These are phyloP conservation scores for Syrmaticus mikado DNA, from an alignment of 2,113 vertebrate genomes.

Conservation along the genomic window DNA sequence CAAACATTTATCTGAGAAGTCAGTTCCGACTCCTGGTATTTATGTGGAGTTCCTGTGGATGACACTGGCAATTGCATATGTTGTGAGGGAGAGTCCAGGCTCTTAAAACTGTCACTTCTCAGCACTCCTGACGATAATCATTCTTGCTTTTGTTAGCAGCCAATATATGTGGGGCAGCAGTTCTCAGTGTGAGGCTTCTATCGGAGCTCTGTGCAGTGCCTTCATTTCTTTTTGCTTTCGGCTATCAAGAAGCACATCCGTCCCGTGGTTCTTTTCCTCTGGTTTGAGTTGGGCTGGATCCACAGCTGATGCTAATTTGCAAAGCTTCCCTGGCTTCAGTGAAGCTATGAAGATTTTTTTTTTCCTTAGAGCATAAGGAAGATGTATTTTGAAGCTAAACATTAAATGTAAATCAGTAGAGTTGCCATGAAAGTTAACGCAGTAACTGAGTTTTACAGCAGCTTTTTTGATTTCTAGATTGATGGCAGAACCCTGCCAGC, in stretches of 20 bases:
- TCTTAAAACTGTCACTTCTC: constrained; percentile 48
- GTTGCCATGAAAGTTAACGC: not conserved
- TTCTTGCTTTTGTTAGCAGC: constrained; percentile 14
- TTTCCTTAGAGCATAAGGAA: not conserved
- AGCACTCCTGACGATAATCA: not conserved
- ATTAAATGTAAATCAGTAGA: not conserved
- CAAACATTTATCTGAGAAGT: constrained; percentile 55
- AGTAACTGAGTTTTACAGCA: not conserved
- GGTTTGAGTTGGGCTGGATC: not conserved
- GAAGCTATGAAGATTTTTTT: not conserved
- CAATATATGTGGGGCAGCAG: not conserved
- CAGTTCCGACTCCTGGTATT: constrained; percentile 38
- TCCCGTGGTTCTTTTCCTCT: not conserved
- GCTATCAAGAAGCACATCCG: not conserved
- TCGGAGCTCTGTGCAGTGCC: not conserved
- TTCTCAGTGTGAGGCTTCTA: not conserved
- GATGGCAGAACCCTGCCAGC: not conserved
- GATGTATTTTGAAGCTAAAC: not conserved
- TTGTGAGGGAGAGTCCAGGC: not conserved
- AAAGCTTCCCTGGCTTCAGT: not conserved
- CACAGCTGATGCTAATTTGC: not conserved
- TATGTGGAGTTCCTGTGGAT: constrained; percentile 14
- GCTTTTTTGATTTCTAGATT: not conserved
- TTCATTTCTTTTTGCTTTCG: not conserved
- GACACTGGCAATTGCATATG: constrained; percentile 15